Evolutionary conservation across 2,113 vertebrate species (phyloP).

Genomic region (Cettia cetti): DNA sequence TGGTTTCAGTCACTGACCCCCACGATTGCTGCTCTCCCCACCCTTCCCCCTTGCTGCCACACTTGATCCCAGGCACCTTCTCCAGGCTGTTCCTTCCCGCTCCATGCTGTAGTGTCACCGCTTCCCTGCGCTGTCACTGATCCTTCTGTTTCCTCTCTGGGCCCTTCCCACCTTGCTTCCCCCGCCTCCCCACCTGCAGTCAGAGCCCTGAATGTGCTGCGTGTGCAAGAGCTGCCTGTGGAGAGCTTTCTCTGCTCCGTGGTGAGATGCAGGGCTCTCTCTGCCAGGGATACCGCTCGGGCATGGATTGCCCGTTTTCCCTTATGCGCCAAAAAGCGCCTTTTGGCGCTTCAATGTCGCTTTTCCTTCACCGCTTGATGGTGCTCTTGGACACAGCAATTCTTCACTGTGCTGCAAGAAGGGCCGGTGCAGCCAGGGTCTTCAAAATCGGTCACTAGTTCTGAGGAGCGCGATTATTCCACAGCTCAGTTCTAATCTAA

Average conservation of each 20-base stretch:
- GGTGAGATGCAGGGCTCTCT: background rate
- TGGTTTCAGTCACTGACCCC: background rate
- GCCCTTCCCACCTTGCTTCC: background rate
- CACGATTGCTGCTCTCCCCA: background rate
- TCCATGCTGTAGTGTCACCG: background rate
- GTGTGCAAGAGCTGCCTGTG: accelerated
- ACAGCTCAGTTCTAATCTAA: background rate
- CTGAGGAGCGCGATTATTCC: background rate
- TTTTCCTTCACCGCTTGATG: slow-evolving; percentile 43
- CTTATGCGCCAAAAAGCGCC: background rate
- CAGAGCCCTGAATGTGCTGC: background rate
- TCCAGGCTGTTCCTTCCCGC: background rate
- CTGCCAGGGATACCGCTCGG: background rate
- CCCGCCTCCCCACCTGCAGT: background rate
- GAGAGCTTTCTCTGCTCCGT: background rate
- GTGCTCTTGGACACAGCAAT: slow-evolving; percentile 57
- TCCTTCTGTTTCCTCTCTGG: background rate
- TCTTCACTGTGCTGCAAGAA: background rate
- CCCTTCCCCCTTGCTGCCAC: background rate
- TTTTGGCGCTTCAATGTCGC: background rate
- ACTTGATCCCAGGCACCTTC: background rate
- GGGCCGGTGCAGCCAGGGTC: background rate
- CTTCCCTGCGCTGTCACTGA: background rate
- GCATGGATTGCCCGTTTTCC: background rate
- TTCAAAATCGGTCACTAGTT: background rate